Conservation (phyloP, 2,888 invertebrate genomes). For the Synanthedon vespiformis region DNA sequence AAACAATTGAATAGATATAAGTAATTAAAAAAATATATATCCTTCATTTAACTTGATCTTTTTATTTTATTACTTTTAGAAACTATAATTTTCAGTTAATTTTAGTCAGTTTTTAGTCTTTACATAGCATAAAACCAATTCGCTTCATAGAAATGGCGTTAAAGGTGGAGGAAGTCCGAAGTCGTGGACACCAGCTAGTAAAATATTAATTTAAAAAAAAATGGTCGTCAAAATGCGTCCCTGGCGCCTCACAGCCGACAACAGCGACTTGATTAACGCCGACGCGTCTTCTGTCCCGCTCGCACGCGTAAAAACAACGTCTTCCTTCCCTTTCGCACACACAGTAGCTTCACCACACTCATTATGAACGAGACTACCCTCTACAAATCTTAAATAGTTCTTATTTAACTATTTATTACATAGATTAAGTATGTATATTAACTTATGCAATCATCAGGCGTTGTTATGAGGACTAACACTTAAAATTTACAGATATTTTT, state of each 20-base stretch:
- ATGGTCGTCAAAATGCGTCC: conserved; percentile 20
- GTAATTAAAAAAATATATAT: too few relatives aligned
- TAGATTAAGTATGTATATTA: not conserved
- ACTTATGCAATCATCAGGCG: too few relatives aligned
- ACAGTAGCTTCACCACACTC: conserved; percentile 1
- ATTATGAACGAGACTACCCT: not conserved
- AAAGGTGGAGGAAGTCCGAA: too few relatives aligned
- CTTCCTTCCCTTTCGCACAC: conserved; percentile 16
- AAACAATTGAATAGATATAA: too few relatives aligned
- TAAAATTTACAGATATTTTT: too few relatives aligned
- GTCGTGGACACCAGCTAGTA: not conserved
- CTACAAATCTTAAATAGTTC: not conserved
- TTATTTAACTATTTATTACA: not conserved
- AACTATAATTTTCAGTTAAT: too few relatives aligned
- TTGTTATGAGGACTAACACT: too few relatives aligned
- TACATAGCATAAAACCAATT: too few relatives aligned
- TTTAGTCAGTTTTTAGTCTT: too few relatives aligned
- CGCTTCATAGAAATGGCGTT: too few relatives aligned
- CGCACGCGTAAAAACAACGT: conserved; percentile 7
- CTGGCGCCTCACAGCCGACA: conserved; percentile 29
- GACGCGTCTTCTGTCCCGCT: conserved; percentile 19
- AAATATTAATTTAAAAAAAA: not conserved
- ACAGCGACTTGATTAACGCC: conserved; percentile 52
- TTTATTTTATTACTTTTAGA: too few relatives aligned
- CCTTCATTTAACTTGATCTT: too few relatives aligned